A percentile compares a stretch with the other conserved stretches of the same genome.
phyloP scores from a whole-genome alignment of 2,797 vertebrate genomes.

The Hydrolagus colliei region DNA sequence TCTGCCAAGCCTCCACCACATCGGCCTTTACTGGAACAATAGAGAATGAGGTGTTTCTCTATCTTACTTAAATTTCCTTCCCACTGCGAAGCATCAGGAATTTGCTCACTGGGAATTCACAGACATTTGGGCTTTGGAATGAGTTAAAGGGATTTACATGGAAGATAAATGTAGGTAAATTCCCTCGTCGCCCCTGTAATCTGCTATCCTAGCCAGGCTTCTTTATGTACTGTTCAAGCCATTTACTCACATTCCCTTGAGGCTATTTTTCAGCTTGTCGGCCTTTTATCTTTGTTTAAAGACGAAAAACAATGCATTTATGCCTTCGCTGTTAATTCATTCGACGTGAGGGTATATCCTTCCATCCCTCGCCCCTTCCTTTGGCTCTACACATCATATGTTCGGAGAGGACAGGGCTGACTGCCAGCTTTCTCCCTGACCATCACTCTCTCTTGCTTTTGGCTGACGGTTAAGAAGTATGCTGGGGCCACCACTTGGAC shows the following conservation, averaged over 20 bases:
- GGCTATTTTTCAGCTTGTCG: slow-evolving; percentile 22
- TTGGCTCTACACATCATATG: too few species aligned
- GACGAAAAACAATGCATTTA: neutral
- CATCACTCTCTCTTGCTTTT: too few species aligned
- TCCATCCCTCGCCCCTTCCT: neutral
- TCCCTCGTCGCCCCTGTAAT: slow-evolving; percentile 4
- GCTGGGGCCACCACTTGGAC: too few species aligned
- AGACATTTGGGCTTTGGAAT: slow-evolving; percentile 20
- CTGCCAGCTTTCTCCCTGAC: too few species aligned
- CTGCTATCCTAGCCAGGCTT: slow-evolving; percentile 17
- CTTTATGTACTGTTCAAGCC: slow-evolving; percentile 17
- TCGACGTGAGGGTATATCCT: neutral
- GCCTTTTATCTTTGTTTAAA: neutral
- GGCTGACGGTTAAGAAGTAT: too few species aligned
- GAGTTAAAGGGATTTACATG: slow-evolving; percentile 27
- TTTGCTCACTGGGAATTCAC: slow-evolving; percentile 24
- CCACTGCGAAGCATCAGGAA: slow-evolving; percentile 9
- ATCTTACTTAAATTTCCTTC: too few species aligned
- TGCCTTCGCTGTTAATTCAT: neutral
- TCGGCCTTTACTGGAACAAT: neutral
- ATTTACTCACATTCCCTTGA: slow-evolving; percentile 20
- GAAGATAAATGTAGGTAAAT: slow-evolving; percentile 21
- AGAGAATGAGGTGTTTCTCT: slow-evolving; percentile 7
- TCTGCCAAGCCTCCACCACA: neutral
- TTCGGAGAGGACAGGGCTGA: too few species aligned